Evolutionary conservation across 2,113 vertebrate genomes (phyloP).

Genomic region (Nyctereutes procyonoides): DNA sequence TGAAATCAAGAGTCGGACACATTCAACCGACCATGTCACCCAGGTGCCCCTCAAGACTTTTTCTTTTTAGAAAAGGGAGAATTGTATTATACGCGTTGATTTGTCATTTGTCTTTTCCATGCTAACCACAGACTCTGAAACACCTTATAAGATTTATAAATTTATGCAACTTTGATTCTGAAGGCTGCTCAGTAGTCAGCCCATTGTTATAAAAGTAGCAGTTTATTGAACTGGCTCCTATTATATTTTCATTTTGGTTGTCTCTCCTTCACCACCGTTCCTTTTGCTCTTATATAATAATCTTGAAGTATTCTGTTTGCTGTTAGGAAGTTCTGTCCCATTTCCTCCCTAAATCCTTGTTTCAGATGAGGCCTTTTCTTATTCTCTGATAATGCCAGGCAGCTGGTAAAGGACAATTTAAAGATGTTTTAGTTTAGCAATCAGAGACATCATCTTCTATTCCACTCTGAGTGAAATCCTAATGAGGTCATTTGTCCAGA

Average conservation of each 20-base stretch:
- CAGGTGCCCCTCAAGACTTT: not conserved
- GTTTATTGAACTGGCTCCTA: not conserved
- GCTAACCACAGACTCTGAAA: not conserved
- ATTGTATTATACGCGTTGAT: not conserved
- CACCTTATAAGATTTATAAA: not conserved
- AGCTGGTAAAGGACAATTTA: conserved; percentile 36
- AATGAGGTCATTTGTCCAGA: conserved; percentile 56
- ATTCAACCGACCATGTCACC: not conserved
- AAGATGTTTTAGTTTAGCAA: conserved; percentile 46
- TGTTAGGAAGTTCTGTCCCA: not conserved
- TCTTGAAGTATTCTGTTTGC: not conserved
- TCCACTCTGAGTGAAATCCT: conserved; percentile 31
- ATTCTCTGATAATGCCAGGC: conserved; percentile 18
- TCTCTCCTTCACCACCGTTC: not conserved
- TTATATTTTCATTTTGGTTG: not conserved
- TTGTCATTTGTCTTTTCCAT: not conserved
- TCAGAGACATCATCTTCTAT: conserved; percentile 7
- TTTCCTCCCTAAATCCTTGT: not conserved
- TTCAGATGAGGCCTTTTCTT: conserved; percentile 8
- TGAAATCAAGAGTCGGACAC: not conserved
- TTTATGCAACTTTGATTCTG: not conserved
- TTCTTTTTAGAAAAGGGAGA: not conserved
- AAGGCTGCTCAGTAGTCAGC: conserved; percentile 13
- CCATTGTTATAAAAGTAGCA: not conserved
- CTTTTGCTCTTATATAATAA: not conserved